A percentile compares a stretch with the other conserved stretches of the same genome.
These are phyloP conservation scores for Megaceryle maxima DNA, from an alignment of 2,113 vertebrate genomes.

Conservation along the genomic window DNA sequence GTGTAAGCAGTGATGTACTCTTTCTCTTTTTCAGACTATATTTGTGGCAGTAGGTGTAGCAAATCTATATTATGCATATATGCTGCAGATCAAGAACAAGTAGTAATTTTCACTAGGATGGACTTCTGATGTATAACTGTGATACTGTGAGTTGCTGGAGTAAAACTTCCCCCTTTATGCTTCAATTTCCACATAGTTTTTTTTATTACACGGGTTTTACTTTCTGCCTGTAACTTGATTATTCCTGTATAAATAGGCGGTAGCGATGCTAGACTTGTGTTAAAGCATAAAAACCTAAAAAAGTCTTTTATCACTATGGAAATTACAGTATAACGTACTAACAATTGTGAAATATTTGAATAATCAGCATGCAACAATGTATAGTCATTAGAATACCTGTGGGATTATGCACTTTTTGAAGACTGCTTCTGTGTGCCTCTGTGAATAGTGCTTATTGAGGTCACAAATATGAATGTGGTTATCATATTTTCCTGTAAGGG, in stretches of 20 bases:
- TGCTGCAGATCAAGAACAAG: neutral
- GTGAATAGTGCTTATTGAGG: neutral
- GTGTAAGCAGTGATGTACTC: neutral
- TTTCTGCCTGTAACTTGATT: neutral
- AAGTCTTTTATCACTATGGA: neutral
- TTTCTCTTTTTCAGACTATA: neutral
- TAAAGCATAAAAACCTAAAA: neutral
- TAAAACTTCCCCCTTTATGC: neutral
- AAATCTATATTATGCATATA: neutral
- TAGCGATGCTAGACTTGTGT: neutral
- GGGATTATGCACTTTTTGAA: neutral
- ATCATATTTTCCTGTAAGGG: neutral
- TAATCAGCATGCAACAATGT: neutral
- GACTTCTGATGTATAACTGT: neutral
- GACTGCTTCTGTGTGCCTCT: neutral
- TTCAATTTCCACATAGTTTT: neutral
- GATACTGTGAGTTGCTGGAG: neutral
- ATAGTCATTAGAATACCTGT: neutral
- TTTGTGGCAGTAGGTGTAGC: neutral
- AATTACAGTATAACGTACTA: neutral
- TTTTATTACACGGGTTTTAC: rapidly evolving
- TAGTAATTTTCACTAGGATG: neutral
- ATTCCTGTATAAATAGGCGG: neutral
- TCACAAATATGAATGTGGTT: neutral
- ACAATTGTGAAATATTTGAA: neutral